Conservation (phyloP, 2,797 vertebrate genomes). For the Bufotes viridis region DNA sequence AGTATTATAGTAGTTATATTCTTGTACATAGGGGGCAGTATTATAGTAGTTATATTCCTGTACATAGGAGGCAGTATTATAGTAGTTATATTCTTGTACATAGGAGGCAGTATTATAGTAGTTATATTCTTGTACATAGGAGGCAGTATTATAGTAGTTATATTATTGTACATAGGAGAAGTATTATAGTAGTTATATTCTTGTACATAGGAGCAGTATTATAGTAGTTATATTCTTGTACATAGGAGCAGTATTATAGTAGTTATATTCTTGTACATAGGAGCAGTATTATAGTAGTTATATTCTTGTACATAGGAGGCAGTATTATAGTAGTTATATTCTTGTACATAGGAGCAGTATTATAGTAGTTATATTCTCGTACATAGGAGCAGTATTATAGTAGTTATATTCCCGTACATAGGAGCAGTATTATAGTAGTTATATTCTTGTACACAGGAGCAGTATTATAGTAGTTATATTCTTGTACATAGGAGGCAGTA, state of each 20-base stretch:
- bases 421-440: too few relatives aligned
- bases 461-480: too few relatives aligned
- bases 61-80: too few relatives aligned
- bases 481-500: too few relatives aligned
- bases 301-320: neutral
- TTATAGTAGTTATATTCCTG: too few relatives aligned
- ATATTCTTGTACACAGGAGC: neutral
- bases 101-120: too few relatives aligned
- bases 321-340: slow-evolving; percentile 3
- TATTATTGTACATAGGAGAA: neutral
- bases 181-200: slow-evolving; percentile 9
- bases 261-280: neutral
- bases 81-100: too few relatives aligned
- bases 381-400: slow-evolving; percentile 1
- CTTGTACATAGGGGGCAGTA: too few relatives aligned
- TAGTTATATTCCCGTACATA: too few relatives aligned
- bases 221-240: slow-evolving; percentile 7
- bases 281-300: slow-evolving; percentile 1
- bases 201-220: neutral
- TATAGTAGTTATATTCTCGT: slow-evolving; percentile 1
- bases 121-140: too few relatives aligned
- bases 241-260: slow-evolving; percentile 1
- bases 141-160: neutral
- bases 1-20: too few relatives aligned
- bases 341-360: neutral